Percentiles rank a stretch among this genome's conserved stretches.
Evolutionary conservation across 2,888 invertebrate genomes (phyloP).

Genomic region (Biston stratarius): DNA sequence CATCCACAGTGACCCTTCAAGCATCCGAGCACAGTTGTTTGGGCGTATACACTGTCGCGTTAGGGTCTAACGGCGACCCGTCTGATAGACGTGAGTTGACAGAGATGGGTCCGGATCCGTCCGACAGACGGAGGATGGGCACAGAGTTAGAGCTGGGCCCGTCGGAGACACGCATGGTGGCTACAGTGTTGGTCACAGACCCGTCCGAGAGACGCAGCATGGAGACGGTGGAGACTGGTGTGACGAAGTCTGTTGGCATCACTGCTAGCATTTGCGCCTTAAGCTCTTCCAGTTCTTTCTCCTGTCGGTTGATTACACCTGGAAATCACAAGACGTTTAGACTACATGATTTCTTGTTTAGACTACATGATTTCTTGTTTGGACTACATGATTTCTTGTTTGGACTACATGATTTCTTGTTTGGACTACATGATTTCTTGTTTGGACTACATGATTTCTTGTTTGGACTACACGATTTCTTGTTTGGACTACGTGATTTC

Average conservation of each 20-base stretch:
- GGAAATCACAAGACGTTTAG: conserved; percentile 46
- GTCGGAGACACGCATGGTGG: conserved; percentile 34
- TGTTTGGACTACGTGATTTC: too few relatives aligned
- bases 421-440: too few relatives aligned
- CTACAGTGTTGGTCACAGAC: conserved; percentile 41
- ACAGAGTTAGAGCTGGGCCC: not conserved
- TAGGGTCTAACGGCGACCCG: conserved; percentile 91
- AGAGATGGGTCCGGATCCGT: conserved; percentile 52
- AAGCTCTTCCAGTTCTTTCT: conserved; percentile 96
- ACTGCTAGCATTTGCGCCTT: conserved; percentile 98
- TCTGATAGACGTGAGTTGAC: conserved; percentile 54
- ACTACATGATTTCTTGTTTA: not conserved
- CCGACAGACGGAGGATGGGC: conserved; percentile 49
- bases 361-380: too few relatives aligned
- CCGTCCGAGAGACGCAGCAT: conserved; percentile 68
- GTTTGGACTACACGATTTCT: too few relatives aligned
- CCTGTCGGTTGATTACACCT: conserved; percentile 94
- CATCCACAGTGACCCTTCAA: conserved; percentile 46
- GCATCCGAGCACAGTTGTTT: conserved; percentile 86
- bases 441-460: too few relatives aligned
- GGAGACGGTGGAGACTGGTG: conserved; percentile 57
- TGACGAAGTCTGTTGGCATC: conserved; percentile 90
- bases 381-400: too few relatives aligned
- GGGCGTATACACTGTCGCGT: conserved; percentile 96
- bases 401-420: too few relatives aligned